Evolutionary conservation across 1,140 invertebrate genomes (phyloP).

Genomic region (Drosophila oshimai): DNA sequence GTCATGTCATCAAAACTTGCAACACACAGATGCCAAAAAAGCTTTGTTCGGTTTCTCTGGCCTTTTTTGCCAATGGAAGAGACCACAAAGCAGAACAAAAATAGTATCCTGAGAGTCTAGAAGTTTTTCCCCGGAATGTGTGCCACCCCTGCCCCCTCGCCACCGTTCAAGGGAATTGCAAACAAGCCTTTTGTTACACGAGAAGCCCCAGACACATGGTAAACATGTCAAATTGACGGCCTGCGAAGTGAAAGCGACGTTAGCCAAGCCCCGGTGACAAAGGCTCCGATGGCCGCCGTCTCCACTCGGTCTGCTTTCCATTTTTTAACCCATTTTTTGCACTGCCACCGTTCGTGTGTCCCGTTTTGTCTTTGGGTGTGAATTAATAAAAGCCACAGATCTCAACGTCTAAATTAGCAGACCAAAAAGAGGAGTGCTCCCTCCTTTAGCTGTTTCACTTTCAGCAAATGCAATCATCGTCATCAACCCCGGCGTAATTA

Average conservation of each 20-base stretch:
- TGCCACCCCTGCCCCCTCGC: slow-evolving; percentile 3
- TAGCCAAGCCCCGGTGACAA: slow-evolving; percentile 58
- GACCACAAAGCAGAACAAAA: slow-evolving; percentile 34
- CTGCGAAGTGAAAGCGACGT: slow-evolving; percentile 73
- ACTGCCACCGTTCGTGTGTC: slow-evolving; percentile 12
- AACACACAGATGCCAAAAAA: slow-evolving; percentile 26
- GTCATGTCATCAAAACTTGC: slow-evolving; percentile 57
- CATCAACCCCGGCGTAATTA: slow-evolving; percentile 37
- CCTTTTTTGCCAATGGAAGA: not conserved
- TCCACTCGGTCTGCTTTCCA: slow-evolving; percentile 17
- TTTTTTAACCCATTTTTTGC: slow-evolving; percentile 70
- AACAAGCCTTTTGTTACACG: slow-evolving; percentile 71
- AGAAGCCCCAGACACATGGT: slow-evolving; percentile 74
- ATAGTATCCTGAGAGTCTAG: slow-evolving; percentile 47
- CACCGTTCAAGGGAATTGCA: slow-evolving; percentile 6
- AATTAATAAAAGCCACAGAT: slow-evolving; percentile 76
- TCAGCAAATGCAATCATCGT: slow-evolving; percentile 65
- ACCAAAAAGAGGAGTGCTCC: slow-evolving; percentile 9
- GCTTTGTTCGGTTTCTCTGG: slow-evolving; percentile 3
- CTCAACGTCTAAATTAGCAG: slow-evolving; percentile 72
- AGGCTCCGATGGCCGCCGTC: slow-evolving; percentile 31
- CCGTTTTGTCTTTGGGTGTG: slow-evolving; percentile 59
- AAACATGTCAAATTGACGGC: slow-evolving; percentile 80
- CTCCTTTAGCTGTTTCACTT: slow-evolving; percentile 66
- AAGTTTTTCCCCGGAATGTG: slow-evolving; percentile 53